phyloP scores from a whole-genome alignment of 2,888 invertebrate genomes.

The Cantharis lateralis region DNA sequence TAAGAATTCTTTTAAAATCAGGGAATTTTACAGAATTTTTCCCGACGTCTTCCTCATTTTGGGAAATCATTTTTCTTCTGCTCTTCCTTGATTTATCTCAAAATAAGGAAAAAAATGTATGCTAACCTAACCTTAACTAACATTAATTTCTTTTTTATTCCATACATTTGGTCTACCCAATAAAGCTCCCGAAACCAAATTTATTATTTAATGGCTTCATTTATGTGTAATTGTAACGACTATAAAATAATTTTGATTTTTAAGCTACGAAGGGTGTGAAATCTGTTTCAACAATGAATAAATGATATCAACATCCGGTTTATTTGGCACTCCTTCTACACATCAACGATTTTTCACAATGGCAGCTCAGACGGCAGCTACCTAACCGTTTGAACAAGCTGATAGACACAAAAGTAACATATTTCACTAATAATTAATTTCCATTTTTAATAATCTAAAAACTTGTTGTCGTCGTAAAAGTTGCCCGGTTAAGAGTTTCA shows the following conservation, averaged over 20 bases:
- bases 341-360: conserved; percentile 33
- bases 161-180: neutral
- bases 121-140: neutral
- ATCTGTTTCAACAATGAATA: conserved; percentile 36
- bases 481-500: neutral
- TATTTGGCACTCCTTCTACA: conserved; percentile 27
- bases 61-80: no score
- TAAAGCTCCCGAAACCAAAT: neutral
- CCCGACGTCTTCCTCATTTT: no score
- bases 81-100: no score
- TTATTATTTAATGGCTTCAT: neutral
- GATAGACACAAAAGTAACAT: neutral
- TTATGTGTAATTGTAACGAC: conserved; percentile 15
- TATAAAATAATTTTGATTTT: conserved; percentile 18
- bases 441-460: neutral
- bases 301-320: conserved; percentile 38
- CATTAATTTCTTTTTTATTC: neutral
- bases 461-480: conserved; percentile 11
- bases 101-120: no score
- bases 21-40: no score
- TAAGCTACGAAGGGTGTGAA: conserved; percentile 33
- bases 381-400: neutral
- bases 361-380: neutral
- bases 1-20: no score
- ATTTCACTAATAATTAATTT: neutral